Base-by-base conservation (phyloP, 2,888 invertebrate species). In the Leucozona laternaria region DNA sequence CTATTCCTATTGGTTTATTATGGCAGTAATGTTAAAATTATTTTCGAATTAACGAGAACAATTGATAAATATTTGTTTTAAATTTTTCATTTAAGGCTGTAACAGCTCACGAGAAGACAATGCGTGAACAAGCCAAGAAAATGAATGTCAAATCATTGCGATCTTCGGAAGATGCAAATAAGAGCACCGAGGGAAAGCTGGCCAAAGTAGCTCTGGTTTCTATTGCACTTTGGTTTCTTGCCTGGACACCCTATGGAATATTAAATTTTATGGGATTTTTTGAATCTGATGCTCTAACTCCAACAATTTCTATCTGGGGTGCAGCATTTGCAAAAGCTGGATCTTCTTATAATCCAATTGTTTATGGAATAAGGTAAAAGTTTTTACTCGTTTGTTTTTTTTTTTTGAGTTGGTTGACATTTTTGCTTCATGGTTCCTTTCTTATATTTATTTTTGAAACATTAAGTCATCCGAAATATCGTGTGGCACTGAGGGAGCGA, bases 161-260 rank as follows among this genome's bases (percentile, higher is more conserved):
- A 72, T 93, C 93, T 40, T 92, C 93, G 0, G 93, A 93, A 48
- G 91, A 93, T 87, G 91, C 92, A 64, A 91, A 91, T 25, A 91
- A 92, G 22, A 93, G 93, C 75, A 93, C 93, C 1, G 94, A 94
- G 89, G 93, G 92, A 7, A 93, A 94, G 89, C 89, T 94, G 80
- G 94, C 94, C 17, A 94, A 94, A 90, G 93, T 93, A 37, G 95
- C 95, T 25, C 89, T 95, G 88, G 94, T 93, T 77, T 95, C 95
- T 75, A 94, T 95, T 88, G 93, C 94, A 0, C 90, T 95, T 57
- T 95, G 94, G 94, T 93, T 95, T 88, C 91, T 94, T 88, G 95
- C 95, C 2, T 95, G 95, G 98, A 96, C 97, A 15, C 97, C 97
- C 5, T 97, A 97, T 91, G 93, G 97, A 88, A 95, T 96, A 66